These are phyloP conservation scores for Idris sp. DNA, from an alignment of 1,140 invertebrate species.

Conservation along the genomic window DNA sequence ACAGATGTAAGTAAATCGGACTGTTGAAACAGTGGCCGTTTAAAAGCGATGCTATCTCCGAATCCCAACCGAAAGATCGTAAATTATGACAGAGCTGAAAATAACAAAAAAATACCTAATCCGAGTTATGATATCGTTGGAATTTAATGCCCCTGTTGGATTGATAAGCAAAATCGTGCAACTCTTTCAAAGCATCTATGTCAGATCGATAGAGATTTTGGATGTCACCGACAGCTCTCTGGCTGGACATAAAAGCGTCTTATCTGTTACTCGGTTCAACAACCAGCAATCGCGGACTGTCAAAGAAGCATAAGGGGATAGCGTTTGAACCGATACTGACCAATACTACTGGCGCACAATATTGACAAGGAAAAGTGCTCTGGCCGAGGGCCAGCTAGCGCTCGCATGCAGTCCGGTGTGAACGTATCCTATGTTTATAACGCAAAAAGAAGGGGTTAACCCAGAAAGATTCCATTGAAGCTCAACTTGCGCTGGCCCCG, in stretches of 20 bases:
- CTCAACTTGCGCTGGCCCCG: constrained; percentile 70
- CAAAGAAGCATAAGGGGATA: constrained; percentile 40
- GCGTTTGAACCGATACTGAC: constrained; percentile 65
- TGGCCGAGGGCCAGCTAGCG: constrained; percentile 65
- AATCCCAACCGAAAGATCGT: no score
- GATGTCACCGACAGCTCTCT: constrained; percentile 45
- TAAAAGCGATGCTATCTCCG: constrained; percentile 30
- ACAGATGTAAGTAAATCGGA: constrained; percentile 44
- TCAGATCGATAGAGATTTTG: constrained; percentile 52
- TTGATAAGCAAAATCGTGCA: constrained; percentile 40
- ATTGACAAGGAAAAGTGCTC: constrained; percentile 49
- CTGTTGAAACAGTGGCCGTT: constrained; percentile 10
- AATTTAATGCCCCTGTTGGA: constrained; percentile 11
- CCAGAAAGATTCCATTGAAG: constrained; percentile 78
- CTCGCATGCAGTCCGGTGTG: constrained; percentile 65
- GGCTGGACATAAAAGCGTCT: constrained; percentile 31
- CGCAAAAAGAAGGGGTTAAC: constrained; percentile 70
- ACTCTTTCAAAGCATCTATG: constrained; percentile 30
- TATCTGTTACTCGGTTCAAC: constrained; percentile 53
- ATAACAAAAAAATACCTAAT: no score
- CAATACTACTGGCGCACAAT: constrained; percentile 66
- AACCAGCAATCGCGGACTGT: constrained; percentile 42
- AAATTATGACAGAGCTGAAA: no score
- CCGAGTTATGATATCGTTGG: constrained; percentile 12
- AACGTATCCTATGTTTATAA: constrained; percentile 72